Percentiles rank a stretch among this genome's conserved stretches.
These are phyloP conservation scores for Prunella himalayana DNA, from an alignment of 2,113 vertebrate genomes.

Conservation along the genomic window DNA sequence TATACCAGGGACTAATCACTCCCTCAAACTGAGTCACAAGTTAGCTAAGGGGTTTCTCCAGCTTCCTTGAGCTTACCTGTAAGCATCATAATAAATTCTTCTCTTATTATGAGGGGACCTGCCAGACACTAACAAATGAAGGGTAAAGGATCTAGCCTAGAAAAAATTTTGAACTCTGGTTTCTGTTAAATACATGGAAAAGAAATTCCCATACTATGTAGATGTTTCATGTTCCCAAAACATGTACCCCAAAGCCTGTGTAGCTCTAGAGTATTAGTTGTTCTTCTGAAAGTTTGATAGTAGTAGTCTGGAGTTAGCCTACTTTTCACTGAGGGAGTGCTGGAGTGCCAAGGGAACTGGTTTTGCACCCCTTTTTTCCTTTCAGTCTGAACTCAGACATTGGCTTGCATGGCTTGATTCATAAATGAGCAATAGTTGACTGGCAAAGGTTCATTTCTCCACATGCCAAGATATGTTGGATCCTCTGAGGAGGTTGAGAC, in stretches of 20 bases:
- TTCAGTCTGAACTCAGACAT: not conserved
- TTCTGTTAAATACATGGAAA: not conserved
- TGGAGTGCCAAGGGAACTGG: not conserved
- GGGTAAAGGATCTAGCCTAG: not conserved
- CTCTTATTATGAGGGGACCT: not conserved
- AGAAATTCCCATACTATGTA: not conserved
- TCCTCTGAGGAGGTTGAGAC: conserved; percentile 64
- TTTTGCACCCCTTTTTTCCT: not conserved
- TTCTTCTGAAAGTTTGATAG: not conserved
- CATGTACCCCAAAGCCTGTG: not conserved
- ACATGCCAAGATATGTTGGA: conserved; percentile 21
- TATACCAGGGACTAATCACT: not conserved
- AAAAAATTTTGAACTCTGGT: not conserved
- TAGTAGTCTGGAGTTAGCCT: not conserved
- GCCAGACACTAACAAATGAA: not conserved
- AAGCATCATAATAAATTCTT: not conserved
- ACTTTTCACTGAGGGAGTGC: not conserved
- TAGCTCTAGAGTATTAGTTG: not conserved
- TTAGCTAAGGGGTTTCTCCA: not conserved
- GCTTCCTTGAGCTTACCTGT: not conserved
- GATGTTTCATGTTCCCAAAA: not conserved
- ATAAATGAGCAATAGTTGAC: conserved; percentile 60
- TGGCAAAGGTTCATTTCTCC: conserved; percentile 50
- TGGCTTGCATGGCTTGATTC: not conserved
- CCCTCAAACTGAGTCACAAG: not conserved